Percentiles rank a stretch among this genome's conserved stretches.
Conservation (phyloP, 2,113 vertebrate genomes). For the cattle (Bos taurus) region DNA sequence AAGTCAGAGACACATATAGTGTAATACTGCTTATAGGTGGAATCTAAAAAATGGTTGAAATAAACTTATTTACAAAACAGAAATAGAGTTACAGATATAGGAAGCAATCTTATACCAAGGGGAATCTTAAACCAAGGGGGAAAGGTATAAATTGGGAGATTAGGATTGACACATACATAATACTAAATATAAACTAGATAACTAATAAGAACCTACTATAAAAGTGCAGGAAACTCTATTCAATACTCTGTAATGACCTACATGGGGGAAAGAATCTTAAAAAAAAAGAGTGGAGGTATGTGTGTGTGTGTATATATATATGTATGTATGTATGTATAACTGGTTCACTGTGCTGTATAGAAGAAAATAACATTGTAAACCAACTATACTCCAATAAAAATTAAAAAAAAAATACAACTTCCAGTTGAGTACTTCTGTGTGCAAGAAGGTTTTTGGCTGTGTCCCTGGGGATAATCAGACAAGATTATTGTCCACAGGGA, state of each 20-base stretch:
- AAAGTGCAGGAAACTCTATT: background rate
- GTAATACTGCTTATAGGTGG: background rate
- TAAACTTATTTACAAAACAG: background rate
- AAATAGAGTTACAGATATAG: background rate
- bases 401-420: background rate
- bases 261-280: background rate
- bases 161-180: background rate
- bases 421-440: background rate
- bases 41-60: background rate
- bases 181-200: background rate
- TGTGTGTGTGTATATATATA: rapidly evolving
- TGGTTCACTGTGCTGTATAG: background rate
- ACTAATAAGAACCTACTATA: background rate
- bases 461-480: background rate
- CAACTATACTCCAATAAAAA: background rate
- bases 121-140: background rate
- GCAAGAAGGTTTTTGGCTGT: background rate
- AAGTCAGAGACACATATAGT: background rate
- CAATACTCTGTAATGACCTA: background rate
- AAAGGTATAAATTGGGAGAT: background rate
- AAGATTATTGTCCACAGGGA: background rate
- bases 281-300: background rate
- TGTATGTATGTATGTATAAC: background rate
- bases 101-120: background rate
- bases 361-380: background rate